A percentile compares a stretch with the other conserved stretches of the same genome.
phyloP scores from a whole-genome alignment of 2,797 vertebrate species.

The Urosaurus nigricauda region DNA sequence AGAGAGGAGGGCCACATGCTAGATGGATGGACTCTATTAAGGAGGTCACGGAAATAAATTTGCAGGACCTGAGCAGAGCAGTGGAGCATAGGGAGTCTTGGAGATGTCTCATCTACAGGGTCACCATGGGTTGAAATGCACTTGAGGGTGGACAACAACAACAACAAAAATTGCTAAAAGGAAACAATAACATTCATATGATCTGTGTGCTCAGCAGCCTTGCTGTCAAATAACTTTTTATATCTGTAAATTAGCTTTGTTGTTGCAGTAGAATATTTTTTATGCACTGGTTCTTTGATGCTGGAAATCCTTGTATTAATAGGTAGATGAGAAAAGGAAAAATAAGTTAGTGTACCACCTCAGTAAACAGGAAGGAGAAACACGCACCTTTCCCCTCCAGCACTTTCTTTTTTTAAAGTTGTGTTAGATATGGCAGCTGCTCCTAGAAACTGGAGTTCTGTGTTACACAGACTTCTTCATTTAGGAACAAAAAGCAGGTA shows the following conservation, averaged over 20 bases:
- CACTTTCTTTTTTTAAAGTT: slow-evolving; percentile 38
- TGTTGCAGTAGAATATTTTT: slow-evolving; percentile 32
- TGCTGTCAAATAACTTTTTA: slow-evolving; percentile 9
- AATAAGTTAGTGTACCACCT: slow-evolving; percentile 23
- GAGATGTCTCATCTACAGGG: no score
- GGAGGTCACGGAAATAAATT: no score
- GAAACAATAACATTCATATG: neutral
- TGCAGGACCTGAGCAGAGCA: no score
- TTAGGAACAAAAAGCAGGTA: slow-evolving; percentile 46
- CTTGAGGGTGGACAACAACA: no score
- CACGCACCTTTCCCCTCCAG: slow-evolving; percentile 3
- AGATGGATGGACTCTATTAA: no score
- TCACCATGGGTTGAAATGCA: no score
- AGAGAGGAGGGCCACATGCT: no score
- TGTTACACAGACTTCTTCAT: slow-evolving; percentile 46
- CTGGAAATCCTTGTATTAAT: neutral
- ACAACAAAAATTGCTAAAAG: neutral
- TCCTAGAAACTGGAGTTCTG: slow-evolving; percentile 50
- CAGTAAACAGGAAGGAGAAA: slow-evolving; percentile 30
- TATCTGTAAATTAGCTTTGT: neutral
- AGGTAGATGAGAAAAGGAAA: slow-evolving; percentile 19
- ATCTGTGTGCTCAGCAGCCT: neutral
- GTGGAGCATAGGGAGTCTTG: no score
- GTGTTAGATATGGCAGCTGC: slow-evolving; percentile 14
- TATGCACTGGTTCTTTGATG: slow-evolving; percentile 23